Percentiles rank a stretch among this genome's conserved stretches.
phyloP scores from a whole-genome alignment of 2,797 vertebrate genomes.

The Thamnophis elegans region DNA sequence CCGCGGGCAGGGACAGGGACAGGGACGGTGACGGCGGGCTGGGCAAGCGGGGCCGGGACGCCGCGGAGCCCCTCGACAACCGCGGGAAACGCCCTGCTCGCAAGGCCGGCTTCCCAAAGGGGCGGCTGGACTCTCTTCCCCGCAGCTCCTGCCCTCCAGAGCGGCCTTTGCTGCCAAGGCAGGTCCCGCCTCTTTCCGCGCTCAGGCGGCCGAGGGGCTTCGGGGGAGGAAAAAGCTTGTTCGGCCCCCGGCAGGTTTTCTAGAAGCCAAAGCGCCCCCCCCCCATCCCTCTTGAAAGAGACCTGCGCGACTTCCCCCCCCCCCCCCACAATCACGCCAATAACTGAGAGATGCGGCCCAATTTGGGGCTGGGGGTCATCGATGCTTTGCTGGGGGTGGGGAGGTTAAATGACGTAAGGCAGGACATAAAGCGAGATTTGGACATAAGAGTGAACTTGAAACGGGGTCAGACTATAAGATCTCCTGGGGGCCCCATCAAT shows the following conservation, averaged over 20 bases:
- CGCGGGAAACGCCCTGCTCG: neutral
- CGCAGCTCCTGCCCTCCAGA: neutral
- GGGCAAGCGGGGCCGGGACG: neutral
- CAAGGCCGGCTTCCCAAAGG: neutral
- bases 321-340: too few species aligned
- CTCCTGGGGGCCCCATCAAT: too few species aligned
- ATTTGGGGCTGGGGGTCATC: too few species aligned
- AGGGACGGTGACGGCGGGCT: neutral
- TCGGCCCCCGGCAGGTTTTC: neutral
- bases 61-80: too few species aligned
- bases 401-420: neutral
- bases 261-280: neutral
- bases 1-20: neutral
- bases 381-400: neutral
- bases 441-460: too few species aligned
- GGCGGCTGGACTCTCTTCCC: neutral
- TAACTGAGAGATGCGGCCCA: too few species aligned
- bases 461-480: too few species aligned
- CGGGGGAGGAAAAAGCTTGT: neutral
- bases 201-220: neutral
- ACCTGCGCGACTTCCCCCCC: neutral
- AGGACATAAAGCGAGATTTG: too few species aligned
- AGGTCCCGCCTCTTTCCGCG: neutral
- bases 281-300: neutral
- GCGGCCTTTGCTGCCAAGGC: neutral